Conservation (phyloP, 2,888 invertebrate species). For the Camponotus fellah region DNA sequence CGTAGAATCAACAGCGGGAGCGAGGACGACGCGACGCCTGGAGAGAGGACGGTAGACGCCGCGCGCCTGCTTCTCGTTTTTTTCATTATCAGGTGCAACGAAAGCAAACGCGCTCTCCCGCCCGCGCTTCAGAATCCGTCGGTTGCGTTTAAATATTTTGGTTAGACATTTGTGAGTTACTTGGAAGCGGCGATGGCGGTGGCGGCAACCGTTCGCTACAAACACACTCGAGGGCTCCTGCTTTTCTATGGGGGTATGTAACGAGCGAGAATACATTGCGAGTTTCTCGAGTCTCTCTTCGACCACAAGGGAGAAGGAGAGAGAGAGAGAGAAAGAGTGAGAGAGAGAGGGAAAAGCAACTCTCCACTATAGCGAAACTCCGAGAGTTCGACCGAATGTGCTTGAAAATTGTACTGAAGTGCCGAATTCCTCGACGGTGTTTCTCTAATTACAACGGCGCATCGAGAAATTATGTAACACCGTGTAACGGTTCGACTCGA, state of each 20-base stretch:
- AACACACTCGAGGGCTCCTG: conserved; percentile 65
- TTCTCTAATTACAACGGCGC: conserved; percentile 51
- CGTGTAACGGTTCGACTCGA: conserved; percentile 2
- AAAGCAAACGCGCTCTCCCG: conserved; percentile 75
- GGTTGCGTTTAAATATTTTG: conserved; percentile 82
- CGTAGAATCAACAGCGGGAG: conserved; percentile 47
- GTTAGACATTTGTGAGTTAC: conserved; percentile 79
- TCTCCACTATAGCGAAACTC: conserved; percentile 28
- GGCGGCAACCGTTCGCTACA: conserved; percentile 65
- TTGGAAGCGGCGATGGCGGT: conserved; percentile 59
- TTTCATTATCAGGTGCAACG: conserved; percentile 70
- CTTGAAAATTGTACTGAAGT: conserved; percentile 52
- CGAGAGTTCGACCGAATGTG: conserved; percentile 42
- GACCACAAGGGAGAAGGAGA: conserved; percentile 5
- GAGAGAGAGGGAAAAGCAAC: conserved; percentile 5
- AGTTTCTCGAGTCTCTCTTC: conserved; percentile 53
- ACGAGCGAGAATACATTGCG: conserved; percentile 66
- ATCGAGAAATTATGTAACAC: conserved; percentile 40
- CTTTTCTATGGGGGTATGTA: conserved; percentile 63
- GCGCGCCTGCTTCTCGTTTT: conserved; percentile 68
- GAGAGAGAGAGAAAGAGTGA: not conserved
- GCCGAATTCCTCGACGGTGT: conserved; percentile 45
- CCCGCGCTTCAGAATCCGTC: conserved; percentile 71
- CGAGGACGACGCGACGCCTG: conserved; percentile 6
- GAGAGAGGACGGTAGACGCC: conserved; percentile 51